A percentile compares a stretch with the other conserved stretches of the same genome.
Evolutionary conservation across 1,140 invertebrate genomes (phyloP).

Genomic region (Scylla paramamosain): DNA sequence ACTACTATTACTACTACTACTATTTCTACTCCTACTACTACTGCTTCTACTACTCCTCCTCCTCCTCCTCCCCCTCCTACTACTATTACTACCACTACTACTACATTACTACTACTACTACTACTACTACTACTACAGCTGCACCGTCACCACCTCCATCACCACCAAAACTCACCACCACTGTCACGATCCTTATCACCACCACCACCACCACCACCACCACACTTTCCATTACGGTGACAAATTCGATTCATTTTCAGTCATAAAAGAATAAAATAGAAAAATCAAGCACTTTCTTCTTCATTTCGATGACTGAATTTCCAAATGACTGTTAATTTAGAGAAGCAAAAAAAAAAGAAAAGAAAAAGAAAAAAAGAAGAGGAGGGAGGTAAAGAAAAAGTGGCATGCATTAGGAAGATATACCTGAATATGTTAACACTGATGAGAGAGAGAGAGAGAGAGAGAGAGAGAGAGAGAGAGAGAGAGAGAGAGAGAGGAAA

Average conservation of each 20-base stretch:
- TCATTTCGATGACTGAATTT: not conserved
- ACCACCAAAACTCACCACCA: not conserved
- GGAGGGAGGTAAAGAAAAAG: too few species aligned
- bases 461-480: not conserved
- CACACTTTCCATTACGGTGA: not conserved
- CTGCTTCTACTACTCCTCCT: too few species aligned
- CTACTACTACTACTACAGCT: not conserved
- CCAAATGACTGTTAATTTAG: not conserved
- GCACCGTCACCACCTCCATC: not conserved
- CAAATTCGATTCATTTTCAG: not conserved
- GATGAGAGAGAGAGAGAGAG: not conserved
- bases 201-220: not conserved
- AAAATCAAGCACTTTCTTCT: not conserved
- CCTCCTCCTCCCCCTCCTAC: not conserved
- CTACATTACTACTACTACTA: not conserved
- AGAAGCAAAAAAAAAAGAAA: not conserved
- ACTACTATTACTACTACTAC: not conserved
- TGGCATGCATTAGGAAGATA: not conserved
- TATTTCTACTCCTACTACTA: too few species aligned
- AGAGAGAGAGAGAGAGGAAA: conserved; percentile 11
- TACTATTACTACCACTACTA: not conserved
- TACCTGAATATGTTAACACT: too few species aligned
- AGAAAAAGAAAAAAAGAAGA: not conserved
- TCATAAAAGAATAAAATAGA: not conserved
- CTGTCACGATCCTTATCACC: not conserved